Conservation (phyloP, 2,113 vertebrate species). For the Sardina pilchardus region DNA sequence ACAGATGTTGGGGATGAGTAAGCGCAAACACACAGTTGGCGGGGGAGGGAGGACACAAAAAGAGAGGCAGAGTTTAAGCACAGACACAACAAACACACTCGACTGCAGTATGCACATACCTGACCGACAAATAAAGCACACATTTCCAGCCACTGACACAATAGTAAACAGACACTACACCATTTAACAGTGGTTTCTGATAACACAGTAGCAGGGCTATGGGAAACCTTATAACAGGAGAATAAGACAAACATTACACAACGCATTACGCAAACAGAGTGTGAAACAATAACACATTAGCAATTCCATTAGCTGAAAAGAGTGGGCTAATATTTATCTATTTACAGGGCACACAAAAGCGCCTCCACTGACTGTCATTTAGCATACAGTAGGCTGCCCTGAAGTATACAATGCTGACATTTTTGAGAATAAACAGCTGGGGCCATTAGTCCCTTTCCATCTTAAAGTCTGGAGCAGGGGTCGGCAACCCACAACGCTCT, state of each 20-base stretch:
- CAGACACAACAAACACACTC: neutral
- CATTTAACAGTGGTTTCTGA: neutral
- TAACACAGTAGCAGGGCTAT: neutral
- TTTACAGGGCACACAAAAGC: neutral
- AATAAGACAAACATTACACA: neutral
- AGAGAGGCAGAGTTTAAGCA: conserved; percentile 62
- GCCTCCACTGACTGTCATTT: neutral
- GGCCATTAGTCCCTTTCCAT: too few species aligned
- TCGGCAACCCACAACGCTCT: too few species aligned
- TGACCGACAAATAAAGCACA: neutral
- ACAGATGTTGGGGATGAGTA: conserved; percentile 56
- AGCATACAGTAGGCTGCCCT: neutral
- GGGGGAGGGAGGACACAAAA: conserved; percentile 56
- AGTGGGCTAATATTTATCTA: neutral
- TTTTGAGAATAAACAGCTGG: neutral
- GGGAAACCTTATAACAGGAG: neutral
- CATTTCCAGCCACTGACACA: neutral
- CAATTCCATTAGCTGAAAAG: neutral
- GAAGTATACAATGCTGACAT: neutral
- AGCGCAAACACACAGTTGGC: conserved; percentile 40
- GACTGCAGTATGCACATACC: neutral
- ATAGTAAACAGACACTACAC: neutral
- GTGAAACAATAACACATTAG: neutral
- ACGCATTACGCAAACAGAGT: neutral
- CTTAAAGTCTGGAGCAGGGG: too few species aligned